These are phyloP conservation scores for Agonum fuliginosum DNA, from an alignment of 2,888 invertebrate species.

Conservation along the genomic window DNA sequence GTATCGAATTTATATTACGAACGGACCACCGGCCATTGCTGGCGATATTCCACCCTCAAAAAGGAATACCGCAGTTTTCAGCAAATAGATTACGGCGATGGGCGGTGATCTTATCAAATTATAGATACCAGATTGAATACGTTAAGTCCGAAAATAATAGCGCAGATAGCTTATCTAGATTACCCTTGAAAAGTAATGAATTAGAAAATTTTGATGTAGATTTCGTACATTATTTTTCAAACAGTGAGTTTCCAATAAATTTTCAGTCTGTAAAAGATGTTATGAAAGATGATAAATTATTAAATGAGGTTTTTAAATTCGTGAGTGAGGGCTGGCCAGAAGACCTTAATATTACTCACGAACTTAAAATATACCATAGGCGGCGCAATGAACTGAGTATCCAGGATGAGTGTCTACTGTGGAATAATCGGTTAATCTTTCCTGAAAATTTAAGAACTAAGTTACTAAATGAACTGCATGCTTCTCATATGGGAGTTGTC, in stretches of 20 bases:
- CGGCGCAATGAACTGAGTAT: neutral
- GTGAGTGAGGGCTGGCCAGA: neutral
- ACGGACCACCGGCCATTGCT: neutral
- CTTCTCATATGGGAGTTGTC: conserved; percentile 56
- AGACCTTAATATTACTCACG: neutral
- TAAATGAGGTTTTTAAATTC: neutral
- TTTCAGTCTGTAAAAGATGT: neutral
- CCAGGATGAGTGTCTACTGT: neutral
- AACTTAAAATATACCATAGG: neutral
- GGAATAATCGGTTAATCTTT: neutral
- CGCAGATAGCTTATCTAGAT: neutral
- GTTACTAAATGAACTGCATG: conserved; percentile 55
- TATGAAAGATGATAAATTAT: neutral
- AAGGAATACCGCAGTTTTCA: neutral
- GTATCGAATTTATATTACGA: neutral
- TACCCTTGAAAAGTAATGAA: neutral
- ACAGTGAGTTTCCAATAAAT: neutral
- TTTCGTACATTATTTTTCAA: neutral
- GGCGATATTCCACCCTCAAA: neutral
- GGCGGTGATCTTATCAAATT: neutral
- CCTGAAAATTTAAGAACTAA: neutral
- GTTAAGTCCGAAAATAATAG: neutral
- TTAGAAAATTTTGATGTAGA: neutral
- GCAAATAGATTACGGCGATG: neutral
- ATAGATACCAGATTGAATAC: neutral